phyloP scores from a whole-genome alignment of 2,888 invertebrate species.

The Ectobius pallidus region DNA sequence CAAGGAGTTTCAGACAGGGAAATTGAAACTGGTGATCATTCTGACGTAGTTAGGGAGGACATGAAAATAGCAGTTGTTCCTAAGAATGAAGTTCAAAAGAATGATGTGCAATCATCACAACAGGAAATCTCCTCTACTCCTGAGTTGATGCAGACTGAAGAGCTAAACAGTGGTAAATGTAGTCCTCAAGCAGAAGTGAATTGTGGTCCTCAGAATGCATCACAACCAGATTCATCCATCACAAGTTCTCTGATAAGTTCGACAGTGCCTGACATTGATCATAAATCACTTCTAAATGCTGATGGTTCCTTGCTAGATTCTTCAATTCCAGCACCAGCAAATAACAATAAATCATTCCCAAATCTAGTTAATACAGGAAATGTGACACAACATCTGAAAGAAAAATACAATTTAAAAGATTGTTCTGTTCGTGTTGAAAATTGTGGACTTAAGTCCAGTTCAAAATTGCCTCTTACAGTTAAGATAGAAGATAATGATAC shows the following conservation, averaged over 20 bases:
- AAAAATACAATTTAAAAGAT: conserved; percentile 52
- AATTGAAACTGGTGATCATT: conserved; percentile 46
- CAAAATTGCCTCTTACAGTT: conserved; percentile 31
- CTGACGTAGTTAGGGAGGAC: conserved; percentile 42
- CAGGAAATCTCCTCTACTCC: background rate
- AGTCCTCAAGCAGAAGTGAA: too few species aligned
- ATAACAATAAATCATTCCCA: background rate
- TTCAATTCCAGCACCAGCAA: too few species aligned
- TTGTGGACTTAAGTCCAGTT: conserved; percentile 51
- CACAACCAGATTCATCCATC: background rate
- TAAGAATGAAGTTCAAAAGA: background rate
- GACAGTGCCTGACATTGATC: background rate
- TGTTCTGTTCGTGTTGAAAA: conserved; percentile 52
- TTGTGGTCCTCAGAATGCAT: too few species aligned
- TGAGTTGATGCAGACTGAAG: too few species aligned
- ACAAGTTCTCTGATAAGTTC: background rate
- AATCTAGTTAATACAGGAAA: too few species aligned
- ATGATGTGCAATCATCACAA: background rate
- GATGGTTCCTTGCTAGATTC: conserved; percentile 3
- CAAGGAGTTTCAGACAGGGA: conserved; percentile 35
- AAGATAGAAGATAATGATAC: conserved; percentile 32
- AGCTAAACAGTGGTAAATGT: too few species aligned
- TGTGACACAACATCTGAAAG: conserved; percentile 45
- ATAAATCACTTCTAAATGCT: background rate
- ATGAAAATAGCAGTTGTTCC: background rate